Conservation (phyloP, 1,140 invertebrate species). For the Heliconius melpomene region DNA sequence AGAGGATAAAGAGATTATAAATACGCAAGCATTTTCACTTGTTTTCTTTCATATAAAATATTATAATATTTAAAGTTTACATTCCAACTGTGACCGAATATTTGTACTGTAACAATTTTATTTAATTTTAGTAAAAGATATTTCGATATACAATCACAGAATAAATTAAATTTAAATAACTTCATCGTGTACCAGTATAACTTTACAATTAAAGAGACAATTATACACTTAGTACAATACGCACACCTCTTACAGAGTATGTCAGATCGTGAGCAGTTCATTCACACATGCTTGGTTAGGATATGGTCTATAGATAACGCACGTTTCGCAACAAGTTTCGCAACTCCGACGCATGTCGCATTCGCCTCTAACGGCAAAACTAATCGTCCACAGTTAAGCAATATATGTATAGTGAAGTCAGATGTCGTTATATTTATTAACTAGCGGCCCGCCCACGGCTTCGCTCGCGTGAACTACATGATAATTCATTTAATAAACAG, state of each 20-base stretch:
- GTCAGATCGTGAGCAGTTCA: constrained; percentile 38
- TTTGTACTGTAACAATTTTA: too few relatives aligned
- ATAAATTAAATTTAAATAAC: background rate
- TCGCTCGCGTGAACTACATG: too few relatives aligned
- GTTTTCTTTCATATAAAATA: background rate
- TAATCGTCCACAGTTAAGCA: background rate
- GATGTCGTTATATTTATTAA: background rate
- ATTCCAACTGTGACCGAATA: too few relatives aligned
- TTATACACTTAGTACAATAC: background rate
- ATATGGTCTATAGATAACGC: constrained; percentile 29
- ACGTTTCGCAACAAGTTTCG: constrained; percentile 38
- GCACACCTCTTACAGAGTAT: constrained; percentile 18
- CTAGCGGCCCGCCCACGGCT: too few relatives aligned
- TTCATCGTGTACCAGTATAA: too few relatives aligned
- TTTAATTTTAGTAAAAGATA: background rate
- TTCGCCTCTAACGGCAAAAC: background rate
- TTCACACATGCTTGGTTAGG: constrained; percentile 38
- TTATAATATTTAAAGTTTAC: too few relatives aligned
- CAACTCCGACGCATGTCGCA: constrained; percentile 23
- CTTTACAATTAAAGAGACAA: background rate
- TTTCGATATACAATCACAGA: too few relatives aligned
- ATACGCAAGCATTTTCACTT: background rate
- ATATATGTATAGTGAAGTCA: constrained; percentile 1
- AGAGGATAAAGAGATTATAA: constrained; percentile 3
- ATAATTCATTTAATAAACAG: too few relatives aligned